Evolutionary conservation across 1,140 invertebrate species (phyloP).

Genomic region (Homalodisca vitripennis): DNA sequence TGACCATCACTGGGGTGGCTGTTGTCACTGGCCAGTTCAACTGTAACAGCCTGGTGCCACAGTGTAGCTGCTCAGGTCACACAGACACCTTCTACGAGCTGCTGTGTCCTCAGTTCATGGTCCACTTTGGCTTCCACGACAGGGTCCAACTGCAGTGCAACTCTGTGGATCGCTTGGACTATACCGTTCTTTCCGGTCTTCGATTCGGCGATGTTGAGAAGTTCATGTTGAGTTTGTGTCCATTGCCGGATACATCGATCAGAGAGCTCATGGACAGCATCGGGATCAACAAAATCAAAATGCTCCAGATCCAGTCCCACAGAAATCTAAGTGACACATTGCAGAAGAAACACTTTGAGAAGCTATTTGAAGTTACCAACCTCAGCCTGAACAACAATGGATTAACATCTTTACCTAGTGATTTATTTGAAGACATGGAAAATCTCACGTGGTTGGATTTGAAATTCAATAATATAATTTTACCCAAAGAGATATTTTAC

Average conservation of each 20-base stretch:
- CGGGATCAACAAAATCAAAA: slow-evolving; percentile 49
- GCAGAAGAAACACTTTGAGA: slow-evolving; percentile 53
- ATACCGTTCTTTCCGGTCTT: too few species aligned
- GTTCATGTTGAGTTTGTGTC: too few species aligned
- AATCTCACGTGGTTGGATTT: slow-evolving; percentile 60
- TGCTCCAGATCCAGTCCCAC: slow-evolving; percentile 51
- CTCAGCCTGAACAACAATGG: slow-evolving; percentile 53
- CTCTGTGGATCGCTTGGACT: too few species aligned
- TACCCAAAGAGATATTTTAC: slow-evolving; percentile 42
- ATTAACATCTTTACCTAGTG: slow-evolving; percentile 54
- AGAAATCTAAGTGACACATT: slow-evolving; percentile 52
- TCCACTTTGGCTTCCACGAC: too few species aligned
- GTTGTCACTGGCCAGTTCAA: too few species aligned
- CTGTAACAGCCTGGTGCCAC: too few species aligned
- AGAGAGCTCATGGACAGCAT: slow-evolving; percentile 43
- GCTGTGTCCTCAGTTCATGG: too few species aligned
- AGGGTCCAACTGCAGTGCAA: too few species aligned
- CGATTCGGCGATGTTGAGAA: too few species aligned
- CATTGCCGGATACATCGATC: slow-evolving; percentile 43
- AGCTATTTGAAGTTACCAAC: slow-evolving; percentile 51
- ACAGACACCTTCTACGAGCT: too few species aligned
- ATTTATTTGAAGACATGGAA: slow-evolving; percentile 57
- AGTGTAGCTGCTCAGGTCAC: too few species aligned
- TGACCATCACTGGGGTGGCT: too few species aligned
- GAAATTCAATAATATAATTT: slow-evolving; percentile 54